These are phyloP conservation scores for Oryzias javanicus DNA, from an alignment of 2,113 vertebrate genomes.

Conservation along the genomic window DNA sequence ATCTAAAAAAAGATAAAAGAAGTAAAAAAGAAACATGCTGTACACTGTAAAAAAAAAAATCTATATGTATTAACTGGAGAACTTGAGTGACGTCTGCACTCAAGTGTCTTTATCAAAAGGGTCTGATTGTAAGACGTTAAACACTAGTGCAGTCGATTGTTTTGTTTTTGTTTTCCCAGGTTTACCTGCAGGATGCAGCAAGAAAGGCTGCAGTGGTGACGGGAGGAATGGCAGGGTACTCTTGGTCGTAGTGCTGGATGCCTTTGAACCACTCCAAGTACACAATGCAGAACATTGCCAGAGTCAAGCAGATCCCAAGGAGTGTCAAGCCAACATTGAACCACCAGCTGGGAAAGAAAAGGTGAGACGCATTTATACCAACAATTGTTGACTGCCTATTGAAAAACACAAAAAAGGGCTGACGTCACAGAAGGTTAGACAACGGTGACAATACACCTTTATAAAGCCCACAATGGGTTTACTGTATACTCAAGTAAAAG, in stretches of 20 bases:
- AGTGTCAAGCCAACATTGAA: slow-evolving; percentile 81
- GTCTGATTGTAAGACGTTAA: too few relatives aligned
- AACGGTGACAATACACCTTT: not conserved
- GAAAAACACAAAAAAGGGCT: slow-evolving; percentile 6
- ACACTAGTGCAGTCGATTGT: not conserved
- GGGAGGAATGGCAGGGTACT: slow-evolving; percentile 87
- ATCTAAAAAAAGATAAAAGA: too few relatives aligned
- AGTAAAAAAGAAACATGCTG: too few relatives aligned
- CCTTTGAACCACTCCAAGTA: slow-evolving; percentile 93
- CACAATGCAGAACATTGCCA: slow-evolving; percentile 89
- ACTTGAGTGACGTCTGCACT: too few relatives aligned
- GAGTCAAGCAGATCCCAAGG: slow-evolving; percentile 76
- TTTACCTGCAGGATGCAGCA: slow-evolving; percentile 90
- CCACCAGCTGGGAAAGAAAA: slow-evolving; percentile 81
- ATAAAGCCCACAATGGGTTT: too few relatives aligned
- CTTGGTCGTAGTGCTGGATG: slow-evolving; percentile 86
- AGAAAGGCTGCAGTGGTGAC: slow-evolving; percentile 88
- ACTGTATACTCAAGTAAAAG: too few relatives aligned
- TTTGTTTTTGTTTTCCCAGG: slow-evolving; percentile 9
- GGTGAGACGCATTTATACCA: not conserved
- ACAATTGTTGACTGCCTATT: not conserved
- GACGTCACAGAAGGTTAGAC: not conserved
- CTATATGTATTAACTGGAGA: too few relatives aligned
- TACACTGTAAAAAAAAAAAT: too few relatives aligned
- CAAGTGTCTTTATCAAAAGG: too few relatives aligned